Conservation (phyloP, 2,797 vertebrate genomes). For the Pantherophis vulpinus region DNA sequence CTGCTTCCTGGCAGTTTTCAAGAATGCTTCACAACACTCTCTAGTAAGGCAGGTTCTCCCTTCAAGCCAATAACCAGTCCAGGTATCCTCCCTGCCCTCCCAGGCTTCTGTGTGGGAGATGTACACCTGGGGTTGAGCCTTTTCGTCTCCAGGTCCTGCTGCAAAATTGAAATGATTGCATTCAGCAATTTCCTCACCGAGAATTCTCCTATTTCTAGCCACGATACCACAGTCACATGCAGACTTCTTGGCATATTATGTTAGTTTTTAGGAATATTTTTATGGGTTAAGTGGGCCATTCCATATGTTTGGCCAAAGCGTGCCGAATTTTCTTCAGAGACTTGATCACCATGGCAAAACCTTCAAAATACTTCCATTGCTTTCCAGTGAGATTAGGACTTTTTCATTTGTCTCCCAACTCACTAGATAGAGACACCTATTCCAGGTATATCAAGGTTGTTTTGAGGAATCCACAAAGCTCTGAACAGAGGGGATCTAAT, state of each 20-base stretch:
- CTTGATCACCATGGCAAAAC: constrained; percentile 13
- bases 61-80: not conserved
- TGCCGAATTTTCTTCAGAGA: constrained; percentile 25
- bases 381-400: constrained; percentile 28
- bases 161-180: constrained; percentile 8
- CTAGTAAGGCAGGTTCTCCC: not conserved
- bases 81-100: constrained; percentile 34
- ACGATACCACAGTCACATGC: constrained; percentile 63
- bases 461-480: constrained; percentile 15
- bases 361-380: constrained; percentile 29
- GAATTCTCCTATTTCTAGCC: constrained; percentile 44
- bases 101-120: constrained; percentile 26
- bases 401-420: constrained; percentile 12
- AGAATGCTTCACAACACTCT: constrained; percentile 9
- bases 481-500: constrained; percentile 2
- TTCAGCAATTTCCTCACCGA: constrained; percentile 21
- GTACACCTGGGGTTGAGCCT: not conserved
- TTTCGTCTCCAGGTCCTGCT: constrained; percentile 12
- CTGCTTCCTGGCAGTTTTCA: constrained; percentile 21
- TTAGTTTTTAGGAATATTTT: constrained; percentile 32
- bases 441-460: constrained; percentile 9
- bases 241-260: constrained; percentile 45
- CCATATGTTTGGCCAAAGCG: constrained; percentile 29
- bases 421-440: not conserved
- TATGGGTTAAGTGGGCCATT: constrained; percentile 30